phyloP scores from a whole-genome alignment of 2,888 invertebrate species.

The Polyploca ridens region DNA sequence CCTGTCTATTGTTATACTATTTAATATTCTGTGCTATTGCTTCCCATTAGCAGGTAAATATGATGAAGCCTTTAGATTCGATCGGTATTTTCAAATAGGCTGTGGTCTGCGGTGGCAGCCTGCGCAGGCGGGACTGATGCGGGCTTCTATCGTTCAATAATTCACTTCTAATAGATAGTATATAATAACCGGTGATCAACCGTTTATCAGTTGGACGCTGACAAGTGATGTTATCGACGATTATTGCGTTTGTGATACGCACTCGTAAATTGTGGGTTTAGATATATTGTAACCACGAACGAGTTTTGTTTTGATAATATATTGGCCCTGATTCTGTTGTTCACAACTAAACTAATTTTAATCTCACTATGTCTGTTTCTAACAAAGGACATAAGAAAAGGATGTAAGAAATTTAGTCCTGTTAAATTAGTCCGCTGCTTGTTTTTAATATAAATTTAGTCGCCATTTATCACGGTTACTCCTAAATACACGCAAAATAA shows the following conservation, averaged over 20 bases:
- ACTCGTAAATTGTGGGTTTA: constrained; percentile 1
- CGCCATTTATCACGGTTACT: too few species aligned
- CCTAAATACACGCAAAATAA: too few species aligned
- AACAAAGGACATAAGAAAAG: too few species aligned
- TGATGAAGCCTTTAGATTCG: constrained; percentile 18
- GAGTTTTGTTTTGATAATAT: neutral
- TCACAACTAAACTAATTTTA: too few species aligned
- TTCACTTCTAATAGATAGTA: constrained; percentile 16
- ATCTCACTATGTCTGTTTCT: too few species aligned
- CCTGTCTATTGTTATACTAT: neutral
- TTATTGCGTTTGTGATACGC: constrained; percentile 3
- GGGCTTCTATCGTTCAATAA: constrained; percentile 36
- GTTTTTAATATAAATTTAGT: too few species aligned
- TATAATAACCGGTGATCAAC: neutral
- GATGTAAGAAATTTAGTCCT: too few species aligned
- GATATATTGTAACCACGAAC: neutral
- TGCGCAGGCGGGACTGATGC: constrained; percentile 21
- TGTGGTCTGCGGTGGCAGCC: constrained; percentile 41
- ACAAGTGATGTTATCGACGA: neutral
- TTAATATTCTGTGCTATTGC: neutral
- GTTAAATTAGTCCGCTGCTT: too few species aligned
- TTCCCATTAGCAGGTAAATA: neutral
- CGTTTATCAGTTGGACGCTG: constrained; percentile 3
- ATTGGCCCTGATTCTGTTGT: too few species aligned
- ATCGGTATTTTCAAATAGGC: constrained; percentile 41